A percentile compares a stretch with the other conserved stretches of the same genome.
Evolutionary conservation across 2,888 invertebrate genomes (phyloP).

Genomic region (Fissipunctia ypsillon): DNA sequence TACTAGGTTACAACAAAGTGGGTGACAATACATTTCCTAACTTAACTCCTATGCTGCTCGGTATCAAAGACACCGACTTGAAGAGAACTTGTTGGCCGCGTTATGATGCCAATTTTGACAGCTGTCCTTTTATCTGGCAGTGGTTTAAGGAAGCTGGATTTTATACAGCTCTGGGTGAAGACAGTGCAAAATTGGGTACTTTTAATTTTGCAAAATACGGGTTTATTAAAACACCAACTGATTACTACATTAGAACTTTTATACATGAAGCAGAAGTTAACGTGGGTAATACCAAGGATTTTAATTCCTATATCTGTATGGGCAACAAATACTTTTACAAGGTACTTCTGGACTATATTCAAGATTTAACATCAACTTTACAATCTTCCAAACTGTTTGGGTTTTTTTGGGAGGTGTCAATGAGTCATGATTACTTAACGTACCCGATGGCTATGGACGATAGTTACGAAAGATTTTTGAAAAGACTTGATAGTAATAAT

Average conservation of each 20-base stretch:
- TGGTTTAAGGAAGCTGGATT: constrained; percentile 93
- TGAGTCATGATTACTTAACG: constrained; percentile 96
- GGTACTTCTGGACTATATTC: constrained; percentile 93
- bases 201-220: constrained; percentile 95
- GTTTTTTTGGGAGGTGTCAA: constrained; percentile 95
- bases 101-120: constrained; percentile 92
- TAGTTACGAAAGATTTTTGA: constrained; percentile 91
- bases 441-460: constrained; percentile 94
- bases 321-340: constrained; percentile 93
- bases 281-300: constrained; percentile 92
- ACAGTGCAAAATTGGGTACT: constrained; percentile 94
- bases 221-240: constrained; percentile 95
- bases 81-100: constrained; percentile 92
- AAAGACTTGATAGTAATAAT: constrained; percentile 85
- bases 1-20: constrained; percentile 97
- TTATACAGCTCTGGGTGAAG: constrained; percentile 95
- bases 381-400: constrained; percentile 92
- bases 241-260: constrained; percentile 95
- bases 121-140: constrained; percentile 96
- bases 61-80: constrained; percentile 92
- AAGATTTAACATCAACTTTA: constrained; percentile 91
- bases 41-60: constrained; percentile 94
- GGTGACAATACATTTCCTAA: constrained; percentile 98
- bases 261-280: constrained; percentile 92
- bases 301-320: constrained; percentile 93